Percentiles rank a stretch among this genome's conserved stretches.
Conservation (phyloP, 1,140 invertebrate species). For the Zaprionus taronus region DNA sequence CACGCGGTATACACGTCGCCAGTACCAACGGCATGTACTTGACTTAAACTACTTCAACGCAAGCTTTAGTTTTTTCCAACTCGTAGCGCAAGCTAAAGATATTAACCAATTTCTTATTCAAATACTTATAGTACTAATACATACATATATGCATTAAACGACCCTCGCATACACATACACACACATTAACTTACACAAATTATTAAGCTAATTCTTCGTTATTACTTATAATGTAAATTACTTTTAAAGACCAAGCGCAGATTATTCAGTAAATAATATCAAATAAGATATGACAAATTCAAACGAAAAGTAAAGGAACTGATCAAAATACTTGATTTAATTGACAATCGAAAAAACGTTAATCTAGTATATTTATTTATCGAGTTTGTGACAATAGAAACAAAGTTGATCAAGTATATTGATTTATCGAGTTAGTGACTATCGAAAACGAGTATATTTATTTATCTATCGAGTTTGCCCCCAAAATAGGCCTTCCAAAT, state of each 20-base stretch:
- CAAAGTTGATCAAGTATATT: neutral
- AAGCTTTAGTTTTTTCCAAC: slow-evolving; percentile 11
- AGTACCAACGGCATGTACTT: slow-evolving; percentile 86
- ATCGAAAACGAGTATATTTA: neutral
- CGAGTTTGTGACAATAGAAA: neutral
- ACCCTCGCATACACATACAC: neutral
- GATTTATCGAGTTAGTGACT: neutral
- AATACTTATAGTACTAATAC: neutral
- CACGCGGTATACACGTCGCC: slow-evolving; percentile 86
- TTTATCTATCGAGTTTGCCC: neutral
- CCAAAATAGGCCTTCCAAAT: neutral
- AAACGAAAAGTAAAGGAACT: neutral
- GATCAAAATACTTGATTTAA: neutral
- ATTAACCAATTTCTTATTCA: neutral
- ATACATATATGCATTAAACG: neutral
- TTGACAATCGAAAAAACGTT: neutral
- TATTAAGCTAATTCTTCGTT: neutral
- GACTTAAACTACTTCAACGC: slow-evolving; percentile 18
- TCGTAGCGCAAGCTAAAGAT: slow-evolving; percentile 9
- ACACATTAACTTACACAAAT: slow-evolving; percentile 1
- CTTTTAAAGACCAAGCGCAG: neutral
- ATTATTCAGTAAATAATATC: neutral
- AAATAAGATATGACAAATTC: neutral
- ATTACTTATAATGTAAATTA: neutral
- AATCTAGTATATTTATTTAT: neutral